Evolutionary conservation across 2,888 invertebrate genomes (phyloP).

Genomic region (Thalpophila matura): DNA sequence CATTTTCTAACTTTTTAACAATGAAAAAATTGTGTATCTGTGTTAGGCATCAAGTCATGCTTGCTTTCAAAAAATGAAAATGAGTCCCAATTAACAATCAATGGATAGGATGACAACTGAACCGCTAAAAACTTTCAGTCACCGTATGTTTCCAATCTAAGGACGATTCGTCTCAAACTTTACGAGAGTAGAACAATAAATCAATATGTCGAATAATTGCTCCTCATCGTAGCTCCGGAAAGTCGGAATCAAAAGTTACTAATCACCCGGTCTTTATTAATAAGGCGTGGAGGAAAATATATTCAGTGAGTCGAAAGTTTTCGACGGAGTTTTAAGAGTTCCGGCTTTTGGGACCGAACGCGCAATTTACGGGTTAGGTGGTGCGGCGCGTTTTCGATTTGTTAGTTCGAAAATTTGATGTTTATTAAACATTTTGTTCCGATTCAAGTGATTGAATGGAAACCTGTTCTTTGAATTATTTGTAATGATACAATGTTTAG

Average conservation of each 20-base stretch:
- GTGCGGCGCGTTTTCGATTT: conserved; percentile 49
- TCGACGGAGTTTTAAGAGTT: conserved; percentile 68
- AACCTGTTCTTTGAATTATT: conserved; percentile 17
- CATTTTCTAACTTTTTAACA: too few relatives aligned
- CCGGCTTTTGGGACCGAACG: conserved; percentile 56
- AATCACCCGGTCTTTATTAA: conserved; percentile 87
- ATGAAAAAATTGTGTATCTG: too few relatives aligned
- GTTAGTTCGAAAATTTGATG: conserved; percentile 54
- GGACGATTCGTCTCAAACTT: conserved; percentile 76
- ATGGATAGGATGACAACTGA: too few relatives aligned
- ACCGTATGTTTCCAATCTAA: conserved; percentile 59
- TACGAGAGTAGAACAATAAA: conserved; percentile 83
- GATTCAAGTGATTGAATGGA: conserved; percentile 51
- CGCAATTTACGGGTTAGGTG: conserved; percentile 62
- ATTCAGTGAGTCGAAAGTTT: conserved; percentile 69
- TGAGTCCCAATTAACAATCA: background rate
- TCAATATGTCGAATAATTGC: conserved; percentile 90
- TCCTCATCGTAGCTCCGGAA: conserved; percentile 80
- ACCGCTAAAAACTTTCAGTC: background rate
- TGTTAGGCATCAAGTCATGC: too few relatives aligned
- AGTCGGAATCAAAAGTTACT: conserved; percentile 87
- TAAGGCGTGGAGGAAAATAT: conserved; percentile 76
- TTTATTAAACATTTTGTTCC: conserved; percentile 60
- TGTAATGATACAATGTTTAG: conserved; percentile 15
- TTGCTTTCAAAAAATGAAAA: too few relatives aligned